These are phyloP conservation scores for Tenthredo distinguenda DNA, from an alignment of 2,888 invertebrate genomes.

Conservation along the genomic window DNA sequence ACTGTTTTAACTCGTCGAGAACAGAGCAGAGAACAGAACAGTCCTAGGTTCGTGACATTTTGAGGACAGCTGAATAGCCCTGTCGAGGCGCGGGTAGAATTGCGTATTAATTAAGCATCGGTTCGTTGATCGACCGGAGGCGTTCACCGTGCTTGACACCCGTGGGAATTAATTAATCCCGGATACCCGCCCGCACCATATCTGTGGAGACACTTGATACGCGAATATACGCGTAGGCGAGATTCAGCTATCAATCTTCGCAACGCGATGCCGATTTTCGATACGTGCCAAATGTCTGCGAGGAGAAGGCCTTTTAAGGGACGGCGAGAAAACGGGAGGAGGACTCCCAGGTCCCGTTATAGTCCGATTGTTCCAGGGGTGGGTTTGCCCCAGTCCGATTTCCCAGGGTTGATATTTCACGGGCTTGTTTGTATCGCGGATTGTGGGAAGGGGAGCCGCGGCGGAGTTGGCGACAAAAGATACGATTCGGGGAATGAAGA, in stretches of 20 bases:
- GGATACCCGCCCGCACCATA: not conserved
- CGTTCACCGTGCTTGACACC: not conserved
- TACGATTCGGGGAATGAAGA: not conserved
- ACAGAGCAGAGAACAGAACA: not conserved
- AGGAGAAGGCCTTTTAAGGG: no score
- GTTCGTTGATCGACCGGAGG: not conserved
- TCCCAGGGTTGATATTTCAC: no score
- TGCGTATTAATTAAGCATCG: not conserved
- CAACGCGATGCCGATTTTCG: not conserved
- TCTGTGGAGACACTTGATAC: not conserved
- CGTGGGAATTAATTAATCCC: not conserved
- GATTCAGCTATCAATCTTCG: not conserved
- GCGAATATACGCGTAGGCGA: not conserved
- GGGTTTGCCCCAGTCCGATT: no score
- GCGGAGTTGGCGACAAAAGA: not conserved
- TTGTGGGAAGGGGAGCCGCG: not conserved
- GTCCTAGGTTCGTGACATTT: not conserved
- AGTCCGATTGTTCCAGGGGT: no score
- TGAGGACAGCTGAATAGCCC: not conserved
- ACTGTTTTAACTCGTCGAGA: slow-evolving; percentile 2
- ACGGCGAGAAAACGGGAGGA: no score
- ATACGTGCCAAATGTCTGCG: not conserved
- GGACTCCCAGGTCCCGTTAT: no score
- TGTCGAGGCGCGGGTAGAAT: not conserved
- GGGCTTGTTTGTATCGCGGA: not conserved